Percentiles rank a stretch among this genome's conserved stretches.
Evolutionary conservation across 2,113 vertebrate genomes (phyloP).

Genomic region (Rhinogobius similis): DNA sequence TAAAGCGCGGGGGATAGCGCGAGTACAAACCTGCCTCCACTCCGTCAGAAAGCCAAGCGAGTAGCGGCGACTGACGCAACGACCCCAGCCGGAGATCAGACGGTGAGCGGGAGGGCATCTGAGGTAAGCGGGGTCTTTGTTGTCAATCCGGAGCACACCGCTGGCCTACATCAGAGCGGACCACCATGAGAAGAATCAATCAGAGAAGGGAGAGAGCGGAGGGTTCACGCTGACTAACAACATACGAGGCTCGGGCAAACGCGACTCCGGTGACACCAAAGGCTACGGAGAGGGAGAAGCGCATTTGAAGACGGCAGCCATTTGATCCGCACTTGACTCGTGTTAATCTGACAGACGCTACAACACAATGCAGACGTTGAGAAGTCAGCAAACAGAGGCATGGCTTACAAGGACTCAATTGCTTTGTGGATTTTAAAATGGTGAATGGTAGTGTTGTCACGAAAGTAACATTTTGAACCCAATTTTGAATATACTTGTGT

Average conservation of each 20-base stretch:
- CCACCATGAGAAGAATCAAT: constrained; percentile 38
- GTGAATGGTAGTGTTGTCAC: no score
- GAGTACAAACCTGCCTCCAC: neutral
- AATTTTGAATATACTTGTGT: no score
- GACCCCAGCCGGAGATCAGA: constrained; percentile 22
- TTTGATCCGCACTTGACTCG: constrained; percentile 41
- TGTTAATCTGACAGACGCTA: constrained; percentile 59
- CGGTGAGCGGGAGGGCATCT: constrained; percentile 16
- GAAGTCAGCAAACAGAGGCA: neutral
- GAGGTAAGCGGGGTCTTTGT: constrained; percentile 38
- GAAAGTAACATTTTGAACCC: no score
- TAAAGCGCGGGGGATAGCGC: neutral
- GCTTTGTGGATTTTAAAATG: no score
- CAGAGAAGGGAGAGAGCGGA: constrained; percentile 25
- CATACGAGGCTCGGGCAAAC: constrained; percentile 51
- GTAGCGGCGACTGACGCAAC: neutral
- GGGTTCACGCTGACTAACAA: constrained; percentile 54
- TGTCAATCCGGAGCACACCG: constrained; percentile 37
- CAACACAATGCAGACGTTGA: constrained; percentile 13
- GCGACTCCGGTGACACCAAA: constrained; percentile 37
- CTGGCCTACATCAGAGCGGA: constrained; percentile 35
- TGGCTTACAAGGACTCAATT: no score
- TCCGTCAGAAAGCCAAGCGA: neutral
- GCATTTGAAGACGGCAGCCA: constrained; percentile 48
- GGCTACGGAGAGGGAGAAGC: constrained; percentile 28